A percentile compares a stretch with the other conserved stretches of the same genome.
Evolutionary conservation across 2,888 invertebrate species (phyloP).

Genomic region (Scelioninae gen. 2): DNA sequence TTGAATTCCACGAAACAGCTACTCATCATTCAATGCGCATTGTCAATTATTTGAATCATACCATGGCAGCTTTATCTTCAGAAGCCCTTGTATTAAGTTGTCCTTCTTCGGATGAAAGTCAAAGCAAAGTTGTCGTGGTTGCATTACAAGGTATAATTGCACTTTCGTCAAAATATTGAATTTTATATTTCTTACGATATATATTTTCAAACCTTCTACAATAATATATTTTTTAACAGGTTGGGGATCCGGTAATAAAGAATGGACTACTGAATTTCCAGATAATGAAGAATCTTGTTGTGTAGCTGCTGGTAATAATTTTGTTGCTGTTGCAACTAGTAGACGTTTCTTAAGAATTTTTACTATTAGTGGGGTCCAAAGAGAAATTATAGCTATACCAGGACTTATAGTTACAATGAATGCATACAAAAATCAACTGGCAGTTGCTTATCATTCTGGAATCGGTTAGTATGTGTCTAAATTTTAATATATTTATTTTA

Average conservation of each 20-base stretch:
- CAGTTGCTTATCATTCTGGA: constrained; percentile 82
- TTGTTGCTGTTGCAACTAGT: constrained; percentile 88
- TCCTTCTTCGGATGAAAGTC: constrained; percentile 77
- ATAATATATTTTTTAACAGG: constrained; percentile 63
- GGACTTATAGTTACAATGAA: constrained; percentile 84
- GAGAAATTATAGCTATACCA: constrained; percentile 84
- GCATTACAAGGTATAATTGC: constrained; percentile 67
- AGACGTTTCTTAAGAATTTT: constrained; percentile 87
- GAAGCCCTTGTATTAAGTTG: constrained; percentile 87
- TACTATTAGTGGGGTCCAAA: constrained; percentile 91
- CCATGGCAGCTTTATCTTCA: constrained; percentile 90
- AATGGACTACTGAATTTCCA: constrained; percentile 89
- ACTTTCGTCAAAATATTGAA: not conserved
- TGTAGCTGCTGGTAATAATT: constrained; percentile 80
- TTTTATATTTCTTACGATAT: too few species aligned
- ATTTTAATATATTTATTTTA: not conserved
- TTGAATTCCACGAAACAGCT: constrained; percentile 95
- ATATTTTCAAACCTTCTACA: too few species aligned
- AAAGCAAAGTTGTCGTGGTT: constrained; percentile 77
- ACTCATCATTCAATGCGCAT: constrained; percentile 93
- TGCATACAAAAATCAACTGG: constrained; percentile 79
- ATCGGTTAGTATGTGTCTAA: constrained; percentile 65
- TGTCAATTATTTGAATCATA: constrained; percentile 89
- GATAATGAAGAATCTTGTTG: constrained; percentile 87
- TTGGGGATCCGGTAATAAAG: constrained; percentile 84